Evolutionary conservation across 2,797 vertebrate species (phyloP).

Genomic region (Rhinogobio ventralis): DNA sequence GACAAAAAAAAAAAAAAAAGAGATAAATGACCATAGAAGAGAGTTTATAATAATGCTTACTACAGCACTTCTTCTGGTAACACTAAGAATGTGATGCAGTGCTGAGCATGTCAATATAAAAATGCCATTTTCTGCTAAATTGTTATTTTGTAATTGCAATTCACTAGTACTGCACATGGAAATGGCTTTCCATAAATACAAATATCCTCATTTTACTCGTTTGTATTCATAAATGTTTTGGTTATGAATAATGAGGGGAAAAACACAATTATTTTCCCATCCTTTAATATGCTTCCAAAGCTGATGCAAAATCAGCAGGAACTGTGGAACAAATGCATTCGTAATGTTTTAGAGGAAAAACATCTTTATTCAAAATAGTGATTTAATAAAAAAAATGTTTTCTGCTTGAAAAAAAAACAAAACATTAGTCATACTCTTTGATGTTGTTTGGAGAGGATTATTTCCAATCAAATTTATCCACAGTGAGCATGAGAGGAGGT

Average conservation of each 20-base stretch:
- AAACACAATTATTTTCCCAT: slow-evolving; percentile 19
- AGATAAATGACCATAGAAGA: background rate
- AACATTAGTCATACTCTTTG: slow-evolving; percentile 34
- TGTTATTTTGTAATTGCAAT: background rate
- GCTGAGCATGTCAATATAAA: background rate
- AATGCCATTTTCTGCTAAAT: background rate
- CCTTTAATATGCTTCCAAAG: slow-evolving; percentile 25
- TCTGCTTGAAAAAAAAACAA: background rate
- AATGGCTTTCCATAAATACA: slow-evolving; percentile 15
- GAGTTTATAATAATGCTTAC: background rate
- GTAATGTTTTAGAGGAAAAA: slow-evolving; percentile 19
- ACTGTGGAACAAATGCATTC: background rate
- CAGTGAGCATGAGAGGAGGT: background rate
- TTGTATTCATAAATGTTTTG: slow-evolving; percentile 12
- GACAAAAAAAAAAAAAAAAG: background rate
- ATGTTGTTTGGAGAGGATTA: slow-evolving; percentile 12
- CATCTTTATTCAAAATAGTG: slow-evolving; percentile 2
- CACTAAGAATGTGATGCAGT: background rate
- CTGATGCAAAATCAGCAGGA: slow-evolving; percentile 11
- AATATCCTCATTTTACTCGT: slow-evolving; percentile 2
- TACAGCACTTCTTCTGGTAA: background rate
- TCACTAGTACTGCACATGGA: background rate
- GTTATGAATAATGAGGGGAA: slow-evolving; percentile 4
- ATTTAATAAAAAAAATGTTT: background rate
- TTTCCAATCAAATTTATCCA: slow-evolving; percentile 32